A percentile compares a stretch with the other conserved stretches of the same genome.
Conservation (phyloP, 1,140 invertebrate species). For the Pogonomyrmex californicus region DNA sequence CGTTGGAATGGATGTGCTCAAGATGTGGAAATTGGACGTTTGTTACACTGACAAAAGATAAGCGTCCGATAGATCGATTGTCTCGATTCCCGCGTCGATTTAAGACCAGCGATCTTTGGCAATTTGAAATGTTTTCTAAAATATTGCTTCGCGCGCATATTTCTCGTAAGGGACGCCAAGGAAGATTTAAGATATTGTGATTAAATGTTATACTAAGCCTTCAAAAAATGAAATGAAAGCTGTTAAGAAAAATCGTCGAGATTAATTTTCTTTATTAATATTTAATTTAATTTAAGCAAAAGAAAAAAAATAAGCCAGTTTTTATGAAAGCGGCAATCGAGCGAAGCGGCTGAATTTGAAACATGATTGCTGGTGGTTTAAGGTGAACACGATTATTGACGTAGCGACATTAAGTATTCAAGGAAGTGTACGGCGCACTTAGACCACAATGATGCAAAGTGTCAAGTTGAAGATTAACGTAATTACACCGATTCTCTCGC, state of each 20-base stretch:
- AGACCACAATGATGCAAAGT: not conserved
- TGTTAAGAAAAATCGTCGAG: not conserved
- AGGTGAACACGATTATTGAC: not conserved
- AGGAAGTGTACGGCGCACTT: not conserved
- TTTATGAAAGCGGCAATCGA: not conserved
- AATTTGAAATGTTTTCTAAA: not conserved
- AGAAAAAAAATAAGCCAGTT: not conserved
- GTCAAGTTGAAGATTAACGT: constrained; percentile 9
- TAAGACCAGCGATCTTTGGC: not conserved
- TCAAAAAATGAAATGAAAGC: not conserved
- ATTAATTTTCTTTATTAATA: not conserved
- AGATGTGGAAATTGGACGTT: constrained; percentile 40
- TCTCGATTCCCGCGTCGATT: constrained; percentile 8
- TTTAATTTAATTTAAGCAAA: not conserved
- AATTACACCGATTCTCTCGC: not conserved
- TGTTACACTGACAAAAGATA: constrained; percentile 27
- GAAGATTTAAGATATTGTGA: not conserved
- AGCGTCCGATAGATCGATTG: constrained; percentile 37
- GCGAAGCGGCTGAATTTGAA: constrained; percentile 14
- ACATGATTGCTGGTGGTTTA: too few species aligned
- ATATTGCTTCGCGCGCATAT: not conserved
- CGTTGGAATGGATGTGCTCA: constrained; percentile 42
- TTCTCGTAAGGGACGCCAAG: not conserved
- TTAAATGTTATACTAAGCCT: not conserved
- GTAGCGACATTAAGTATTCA: not conserved